A percentile compares a stretch with the other conserved stretches of the same genome.
Conservation (phyloP, 2,113 vertebrate species). For the Terrapene triunguis region DNA sequence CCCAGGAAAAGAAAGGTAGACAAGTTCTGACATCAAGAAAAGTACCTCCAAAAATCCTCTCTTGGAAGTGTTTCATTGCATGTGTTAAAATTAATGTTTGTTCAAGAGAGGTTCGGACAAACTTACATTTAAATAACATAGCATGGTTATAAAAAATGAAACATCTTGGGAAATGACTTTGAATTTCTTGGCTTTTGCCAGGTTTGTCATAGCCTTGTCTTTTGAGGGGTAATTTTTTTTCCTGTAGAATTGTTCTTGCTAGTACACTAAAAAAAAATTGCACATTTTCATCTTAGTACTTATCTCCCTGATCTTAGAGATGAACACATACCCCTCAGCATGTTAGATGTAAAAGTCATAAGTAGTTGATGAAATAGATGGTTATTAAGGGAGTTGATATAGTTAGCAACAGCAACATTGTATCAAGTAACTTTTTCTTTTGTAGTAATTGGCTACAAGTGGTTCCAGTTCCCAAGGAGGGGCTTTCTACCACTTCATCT, state of each 20-base stretch:
- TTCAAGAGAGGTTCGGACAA: background rate
- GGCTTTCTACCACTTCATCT: background rate
- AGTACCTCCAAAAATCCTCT: background rate
- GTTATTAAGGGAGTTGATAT: background rate
- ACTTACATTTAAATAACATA: background rate
- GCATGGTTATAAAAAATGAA: background rate
- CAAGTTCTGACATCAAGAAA: background rate
- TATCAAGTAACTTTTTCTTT: background rate
- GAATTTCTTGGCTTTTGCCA: background rate
- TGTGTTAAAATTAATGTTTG: conserved; percentile 8
- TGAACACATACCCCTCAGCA: conserved; percentile 16
- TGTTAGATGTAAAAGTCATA: background rate
- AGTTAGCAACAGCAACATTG: conserved; percentile 13
- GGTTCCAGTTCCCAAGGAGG: conserved; percentile 1
- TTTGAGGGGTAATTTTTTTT: background rate
- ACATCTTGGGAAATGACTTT: background rate
- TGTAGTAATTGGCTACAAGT: background rate
- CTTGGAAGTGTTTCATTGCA: background rate
- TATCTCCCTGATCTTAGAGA: conserved; percentile 2
- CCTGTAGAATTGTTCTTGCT: background rate
- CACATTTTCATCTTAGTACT: conserved; percentile 3
- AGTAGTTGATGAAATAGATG: background rate
- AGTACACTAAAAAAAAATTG: background rate
- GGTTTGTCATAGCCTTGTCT: background rate
- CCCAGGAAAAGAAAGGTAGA: background rate